Base-by-base conservation (phyloP, 2,888 invertebrate genomes). In the Drosophila limbata region DNA sequence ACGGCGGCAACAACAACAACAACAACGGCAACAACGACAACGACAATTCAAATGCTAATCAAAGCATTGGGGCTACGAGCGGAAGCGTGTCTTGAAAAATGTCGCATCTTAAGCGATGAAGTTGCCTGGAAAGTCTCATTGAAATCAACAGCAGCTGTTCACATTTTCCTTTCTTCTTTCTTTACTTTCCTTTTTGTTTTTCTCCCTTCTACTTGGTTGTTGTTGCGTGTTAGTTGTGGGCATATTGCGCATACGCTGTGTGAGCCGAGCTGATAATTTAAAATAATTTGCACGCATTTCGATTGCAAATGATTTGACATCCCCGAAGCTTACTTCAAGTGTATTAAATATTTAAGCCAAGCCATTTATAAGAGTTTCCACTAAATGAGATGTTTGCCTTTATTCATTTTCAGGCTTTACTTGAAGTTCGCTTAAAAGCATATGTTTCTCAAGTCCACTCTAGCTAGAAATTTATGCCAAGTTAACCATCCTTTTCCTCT, bases 71-170 rank as follows among this genome's bases (percentile, higher is more conserved):
- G 56, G 13, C 11, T 57, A 45, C 44, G 45, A 42, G 25, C 35
- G 52, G 53, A 76, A 62, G 68, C 61, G 62, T 79, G 56, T 70
- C 65, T 64, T 87, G 74, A 87, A 84, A 87, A 84, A 81, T 87
- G 83, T 81, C 82, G 69, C 88, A 50, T 82, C 82, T 83, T 79
- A 83, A 76, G 68, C 77, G 73, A 73, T 70, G 73, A 77, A 84
- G 83, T 87, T 87, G 83, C 60, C 70, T 82, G 88, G 88, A 87
- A 87, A 83, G 77, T 82, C 74, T 52, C 57, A 74, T 69, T 74
- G 75, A 74, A 74, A 63, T 74, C 67, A 56, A 57, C 75, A 74
- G 75, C 77, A 77, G 77, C 77, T 75, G 77, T 63, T 31, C 44
- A 15, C 25, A 55, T 69, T 73, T 67, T 15, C 33, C 35, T 15